phyloP scores from a whole-genome alignment of 1,140 invertebrate species.

The Steinernema feltiae region DNA sequence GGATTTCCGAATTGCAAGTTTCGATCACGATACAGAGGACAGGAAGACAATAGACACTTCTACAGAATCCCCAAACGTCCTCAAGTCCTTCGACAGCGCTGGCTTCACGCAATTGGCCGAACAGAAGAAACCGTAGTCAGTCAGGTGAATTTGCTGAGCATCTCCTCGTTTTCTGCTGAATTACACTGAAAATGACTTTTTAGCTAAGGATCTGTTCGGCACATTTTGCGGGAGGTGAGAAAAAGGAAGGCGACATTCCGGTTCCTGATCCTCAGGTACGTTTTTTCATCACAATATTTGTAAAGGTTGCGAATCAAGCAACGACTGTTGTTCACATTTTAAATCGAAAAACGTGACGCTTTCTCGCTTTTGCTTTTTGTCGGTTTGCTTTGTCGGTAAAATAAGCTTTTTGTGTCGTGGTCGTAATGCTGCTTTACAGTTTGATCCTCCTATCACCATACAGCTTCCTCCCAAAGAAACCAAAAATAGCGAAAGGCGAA shows the following conservation, averaged over 20 bases:
- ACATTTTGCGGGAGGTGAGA: constrained; percentile 59
- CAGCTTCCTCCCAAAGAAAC: constrained; percentile 56
- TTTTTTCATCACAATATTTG: not conserved
- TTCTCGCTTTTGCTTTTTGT: not conserved
- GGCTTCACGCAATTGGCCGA: constrained; percentile 58
- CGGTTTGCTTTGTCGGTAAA: not conserved
- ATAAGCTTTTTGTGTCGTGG: constrained; percentile 5
- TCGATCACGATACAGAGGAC: constrained; percentile 58
- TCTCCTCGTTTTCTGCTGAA: not conserved
- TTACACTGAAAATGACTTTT: constrained; percentile 28
- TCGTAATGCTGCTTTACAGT: constrained; percentile 36
- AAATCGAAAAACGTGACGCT: constrained; percentile 12
- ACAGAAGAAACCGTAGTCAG: constrained; percentile 60
- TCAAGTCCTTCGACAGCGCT: constrained; percentile 55
- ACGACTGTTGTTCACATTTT: no score
- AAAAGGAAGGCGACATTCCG: constrained; percentile 59
- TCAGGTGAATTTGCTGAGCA: constrained; percentile 45
- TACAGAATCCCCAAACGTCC: constrained; percentile 60
- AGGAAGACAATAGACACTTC: constrained; percentile 59
- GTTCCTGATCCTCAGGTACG: constrained; percentile 58
- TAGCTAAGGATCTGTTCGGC: constrained; percentile 59
- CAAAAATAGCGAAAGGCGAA: constrained; percentile 40
- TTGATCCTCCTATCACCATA: constrained; percentile 57
- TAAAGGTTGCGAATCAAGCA: no score
- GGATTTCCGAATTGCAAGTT: constrained; percentile 60